These are phyloP conservation scores for Euproctis similis DNA, from an alignment of 2,888 invertebrate species.

Conservation along the genomic window DNA sequence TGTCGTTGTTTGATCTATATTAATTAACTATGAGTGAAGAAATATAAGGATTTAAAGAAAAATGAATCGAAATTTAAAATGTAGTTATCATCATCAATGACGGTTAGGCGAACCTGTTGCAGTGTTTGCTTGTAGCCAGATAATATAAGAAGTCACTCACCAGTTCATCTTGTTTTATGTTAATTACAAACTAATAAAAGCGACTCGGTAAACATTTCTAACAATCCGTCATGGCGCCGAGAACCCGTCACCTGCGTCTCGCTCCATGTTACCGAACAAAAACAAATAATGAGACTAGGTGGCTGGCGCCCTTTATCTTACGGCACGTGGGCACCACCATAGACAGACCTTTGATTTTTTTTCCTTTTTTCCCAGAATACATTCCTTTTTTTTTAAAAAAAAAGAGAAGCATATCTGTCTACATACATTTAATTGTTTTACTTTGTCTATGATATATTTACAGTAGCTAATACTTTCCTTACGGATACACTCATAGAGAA, in stretches of 20 bases:
- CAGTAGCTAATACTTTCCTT: too few species aligned
- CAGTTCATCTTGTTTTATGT: slow-evolving; percentile 23
- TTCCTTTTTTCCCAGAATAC: slow-evolving; percentile 51
- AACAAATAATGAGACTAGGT: slow-evolving; percentile 27
- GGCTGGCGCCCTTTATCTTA: slow-evolving; percentile 61
- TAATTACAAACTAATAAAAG: slow-evolving; percentile 42
- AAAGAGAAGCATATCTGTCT: slow-evolving; percentile 22
- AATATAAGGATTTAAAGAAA: too few species aligned
- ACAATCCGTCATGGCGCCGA: slow-evolving; percentile 38
- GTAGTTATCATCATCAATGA: too few species aligned
- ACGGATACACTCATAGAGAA: too few species aligned
- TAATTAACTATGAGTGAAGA: neutral
- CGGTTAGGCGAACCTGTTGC: too few species aligned
- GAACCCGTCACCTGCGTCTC: slow-evolving; percentile 13
- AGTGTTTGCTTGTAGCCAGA: neutral
- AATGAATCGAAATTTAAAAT: neutral
- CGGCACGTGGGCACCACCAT: slow-evolving; percentile 50
- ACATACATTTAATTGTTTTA: slow-evolving; percentile 15
- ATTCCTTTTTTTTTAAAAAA: slow-evolving; percentile 32
- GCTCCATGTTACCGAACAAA: slow-evolving; percentile 17
- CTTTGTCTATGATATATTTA: neutral
- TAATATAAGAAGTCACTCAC: slow-evolving; percentile 17
- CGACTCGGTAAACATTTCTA: slow-evolving; percentile 36
- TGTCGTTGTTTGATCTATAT: neutral
- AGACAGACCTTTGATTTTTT: slow-evolving; percentile 41